Evolutionary conservation across 2,797 vertebrate species (phyloP), one percentile per base, ranked within the genome.

Genomic region (Alcedo quadribrachys): DNA sequence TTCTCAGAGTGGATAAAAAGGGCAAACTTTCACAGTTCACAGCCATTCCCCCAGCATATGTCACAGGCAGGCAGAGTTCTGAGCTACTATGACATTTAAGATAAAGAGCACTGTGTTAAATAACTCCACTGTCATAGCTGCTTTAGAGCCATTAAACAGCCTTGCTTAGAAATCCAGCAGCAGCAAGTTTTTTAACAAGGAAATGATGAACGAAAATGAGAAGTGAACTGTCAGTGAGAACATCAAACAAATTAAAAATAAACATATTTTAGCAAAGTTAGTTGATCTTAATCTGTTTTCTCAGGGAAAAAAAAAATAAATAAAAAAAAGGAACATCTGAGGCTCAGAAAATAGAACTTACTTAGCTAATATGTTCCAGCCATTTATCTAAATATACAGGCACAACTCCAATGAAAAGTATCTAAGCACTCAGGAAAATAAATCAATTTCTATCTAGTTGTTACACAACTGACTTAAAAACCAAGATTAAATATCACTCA

Each of bases 31-130:
- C 40, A 45, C 35, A 42, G 35, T 18, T 81, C 83, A 12, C 32
- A 90, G 35, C 13, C 45, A 24, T 19, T 73, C 30, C 76, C 71
- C 54, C n/a, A 48, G 35, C 65, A 22, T 7, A 10, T 18, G 12
- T 11, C 67, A 46, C 4, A 82, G 61, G 27, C 85, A 15, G 24
- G 77, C 87, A 32, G 77, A 86, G 48, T 27, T 66, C 3, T 54
- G 22, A 15, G 48, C 5, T 10, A 11, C 24, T 7, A 0, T 2
- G 66, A 40, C 17, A 22, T 2, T 50, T 48, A 19, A 70, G n/a
- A 65, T 58, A 28, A 70, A 48, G 81, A 77, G 62, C 77, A 43
- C 27, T 32, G 53, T 14, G 30, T 24, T 48, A 55, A 87, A 68
- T 60, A 81, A 76, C n/a, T 28, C 45, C 46, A 15, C 32, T 81